Base-by-base conservation (phyloP, 1,140 invertebrate genomes). In the Panulirus ornatus region DNA sequence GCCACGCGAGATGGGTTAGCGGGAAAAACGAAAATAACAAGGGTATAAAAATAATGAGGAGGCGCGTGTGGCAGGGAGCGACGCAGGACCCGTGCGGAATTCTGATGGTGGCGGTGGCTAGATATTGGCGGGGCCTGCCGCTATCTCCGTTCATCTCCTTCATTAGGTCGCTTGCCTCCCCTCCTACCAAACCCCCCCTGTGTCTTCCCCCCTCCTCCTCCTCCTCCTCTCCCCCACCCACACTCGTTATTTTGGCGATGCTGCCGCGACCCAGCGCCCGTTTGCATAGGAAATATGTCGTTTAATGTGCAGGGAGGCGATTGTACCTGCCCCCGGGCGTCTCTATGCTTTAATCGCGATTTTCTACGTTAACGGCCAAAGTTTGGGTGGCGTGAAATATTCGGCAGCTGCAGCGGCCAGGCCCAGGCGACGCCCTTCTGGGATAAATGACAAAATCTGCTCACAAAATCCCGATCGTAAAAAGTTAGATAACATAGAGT, bases 261-360 rank as follows among this genome's bases (percentile, higher is more conserved):
- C 0, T 22, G 40, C 34, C 83, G 38, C 34, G 63, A 42, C 66
- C 66, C 70, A 51, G 38, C 66, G 47, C 27, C 84, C 70, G 84
- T 85, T 85, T 85, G 84, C 84, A 85, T 85, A 85, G 84, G 84
- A 85, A 85, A 85, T 85, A 85, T 85, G 63, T 85, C 66, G 84
- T 85, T 73, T 85, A 85, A 85, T 85, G 84, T 71, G 84, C 84
- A 85, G 16, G 66, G 27, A 73, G 84, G 84, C 84, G 84, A 75
- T 75, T 85, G 84, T 85, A 85, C 84, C 84, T 85, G 84, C 22
- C 22, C 54, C 84, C n/a, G 19, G 30, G 66, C 84, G 40, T 38
- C 70, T 85, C 84, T 27, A 47, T 73, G 84, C 84, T 85, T 85
- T 85, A 85, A 85, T 85, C 84, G 84, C 66, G 84, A 85, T 73